Percentiles rank a stretch among this genome's conserved stretches.
Conservation (phyloP, 2,113 vertebrate species). For the Megaleporinus macrocephalus region DNA sequence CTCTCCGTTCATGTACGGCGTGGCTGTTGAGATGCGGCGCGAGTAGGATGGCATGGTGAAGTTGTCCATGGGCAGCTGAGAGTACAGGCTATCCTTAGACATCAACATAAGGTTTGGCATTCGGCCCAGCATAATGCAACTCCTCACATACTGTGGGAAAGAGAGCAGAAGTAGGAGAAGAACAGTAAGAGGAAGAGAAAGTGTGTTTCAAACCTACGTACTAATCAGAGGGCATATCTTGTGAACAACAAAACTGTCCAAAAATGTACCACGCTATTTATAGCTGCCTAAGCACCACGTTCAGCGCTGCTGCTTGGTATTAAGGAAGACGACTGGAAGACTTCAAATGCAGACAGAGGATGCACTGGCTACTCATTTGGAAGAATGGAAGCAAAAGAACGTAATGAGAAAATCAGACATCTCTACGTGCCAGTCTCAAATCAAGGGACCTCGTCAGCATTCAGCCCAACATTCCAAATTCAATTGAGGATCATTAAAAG, state of each 20-base stretch:
- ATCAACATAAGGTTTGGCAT: constrained; percentile 99
- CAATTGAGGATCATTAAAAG: neutral
- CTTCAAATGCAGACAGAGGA: neutral
- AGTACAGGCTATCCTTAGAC: constrained; percentile 97
- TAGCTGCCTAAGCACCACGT: neutral
- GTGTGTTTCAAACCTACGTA: constrained; percentile 3
- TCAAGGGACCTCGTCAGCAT: neutral
- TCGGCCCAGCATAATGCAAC: constrained; percentile 96
- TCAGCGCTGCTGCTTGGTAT: neutral
- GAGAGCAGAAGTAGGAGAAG: constrained; percentile 31
- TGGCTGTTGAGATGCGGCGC: constrained; percentile 95
- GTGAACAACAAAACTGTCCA: neutral
- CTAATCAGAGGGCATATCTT: neutral
- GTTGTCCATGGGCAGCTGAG: constrained; percentile 90
- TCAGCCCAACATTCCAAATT: neutral
- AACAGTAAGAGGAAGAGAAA: constrained; percentile 26
- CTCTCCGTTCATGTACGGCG: constrained; percentile 97
- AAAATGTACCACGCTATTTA: constrained; percentile 19
- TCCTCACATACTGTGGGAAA: constrained; percentile 89
- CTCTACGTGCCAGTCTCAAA: neutral
- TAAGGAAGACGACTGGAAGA: neutral
- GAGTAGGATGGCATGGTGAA: constrained; percentile 97
- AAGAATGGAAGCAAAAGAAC: neutral
- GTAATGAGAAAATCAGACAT: neutral
- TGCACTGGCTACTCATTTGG: constrained; percentile 17